Conservation (phyloP, 2,797 vertebrate genomes). For the Epinephelus coioides region DNA sequence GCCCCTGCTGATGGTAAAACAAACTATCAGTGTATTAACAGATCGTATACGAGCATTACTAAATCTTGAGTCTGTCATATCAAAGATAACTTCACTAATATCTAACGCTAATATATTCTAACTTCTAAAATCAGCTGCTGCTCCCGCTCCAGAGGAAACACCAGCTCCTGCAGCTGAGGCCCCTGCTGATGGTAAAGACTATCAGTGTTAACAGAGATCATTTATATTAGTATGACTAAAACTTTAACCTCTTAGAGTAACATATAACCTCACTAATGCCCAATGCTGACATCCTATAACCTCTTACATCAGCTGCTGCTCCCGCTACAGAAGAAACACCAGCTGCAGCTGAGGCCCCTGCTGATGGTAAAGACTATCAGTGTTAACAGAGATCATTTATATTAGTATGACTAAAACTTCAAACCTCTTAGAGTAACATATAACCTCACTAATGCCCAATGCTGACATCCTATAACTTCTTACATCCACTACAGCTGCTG, state of each 20-base stretch:
- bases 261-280: conserved; percentile 13
- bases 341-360: conserved; percentile 38
- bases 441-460: neutral
- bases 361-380: conserved; percentile 16
- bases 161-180: conserved; percentile 37
- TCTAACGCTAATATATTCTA: conserved; percentile 12
- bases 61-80: neutral
- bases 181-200: conserved; percentile 26
- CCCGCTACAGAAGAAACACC: conserved; percentile 46
- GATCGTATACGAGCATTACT: neutral
- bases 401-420: no score
- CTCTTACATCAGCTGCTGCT: conserved; percentile 56
- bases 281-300: conserved; percentile 26
- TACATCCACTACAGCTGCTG: conserved; percentile 57
- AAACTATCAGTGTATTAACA: no score
- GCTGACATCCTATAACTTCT: conserved; percentile 42
- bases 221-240: no score
- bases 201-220: no score
- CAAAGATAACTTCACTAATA: conserved; percentile 4
- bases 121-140: conserved; percentile 57
- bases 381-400: no score
- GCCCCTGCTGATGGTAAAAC: neutral
- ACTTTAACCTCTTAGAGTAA: neutral
- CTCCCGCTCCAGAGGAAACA: conserved; percentile 42
- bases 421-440: neutral